phyloP scores from a whole-genome alignment of 2,888 invertebrate species.

The Zelleria hepariella region DNA sequence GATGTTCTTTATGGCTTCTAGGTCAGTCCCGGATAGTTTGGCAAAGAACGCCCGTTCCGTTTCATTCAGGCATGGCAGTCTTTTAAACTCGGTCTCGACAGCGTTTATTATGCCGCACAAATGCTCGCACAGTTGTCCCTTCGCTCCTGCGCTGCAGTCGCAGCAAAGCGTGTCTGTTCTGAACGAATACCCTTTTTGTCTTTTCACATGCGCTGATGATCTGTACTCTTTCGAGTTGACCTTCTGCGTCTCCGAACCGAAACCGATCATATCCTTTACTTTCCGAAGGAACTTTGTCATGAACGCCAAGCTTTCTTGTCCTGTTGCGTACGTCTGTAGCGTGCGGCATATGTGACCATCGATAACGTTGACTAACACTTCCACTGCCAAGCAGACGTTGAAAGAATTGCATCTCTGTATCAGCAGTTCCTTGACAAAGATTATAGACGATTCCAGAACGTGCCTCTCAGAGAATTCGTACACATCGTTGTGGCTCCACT shows the following conservation, averaged over 20 bases:
- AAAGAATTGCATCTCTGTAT: constrained; percentile 20
- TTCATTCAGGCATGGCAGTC: constrained; percentile 12
- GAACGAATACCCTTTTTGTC: constrained; percentile 14
- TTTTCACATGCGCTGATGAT: constrained; percentile 5
- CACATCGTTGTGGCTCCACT: constrained; percentile 14
- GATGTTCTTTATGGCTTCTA: not conserved
- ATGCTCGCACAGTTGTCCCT: constrained; percentile 27
- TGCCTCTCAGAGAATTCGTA: constrained; percentile 6
- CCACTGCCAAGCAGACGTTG: constrained; percentile 22
- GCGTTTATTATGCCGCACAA: constrained; percentile 21
- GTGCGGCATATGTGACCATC: constrained; percentile 22
- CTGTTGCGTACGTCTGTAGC: not conserved
- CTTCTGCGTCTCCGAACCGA: constrained; percentile 10
- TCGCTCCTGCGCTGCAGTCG: constrained; percentile 22
- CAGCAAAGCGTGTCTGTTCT: constrained; percentile 27
- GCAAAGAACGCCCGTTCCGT: constrained; percentile 13
- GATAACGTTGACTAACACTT: constrained; percentile 25
- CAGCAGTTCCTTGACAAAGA: constrained; percentile 19
- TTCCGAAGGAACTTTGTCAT: constrained; percentile 18
- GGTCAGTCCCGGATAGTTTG: constrained; percentile 9
- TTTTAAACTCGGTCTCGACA: constrained; percentile 12
- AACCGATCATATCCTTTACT: constrained; percentile 5
- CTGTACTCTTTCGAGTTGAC: constrained; percentile 14
- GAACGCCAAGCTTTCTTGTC: not conserved
- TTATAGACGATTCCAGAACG: constrained; percentile 16